Conservation (phyloP, 2,113 vertebrate species). For the Gnathonemus echidnorhynchus region DNA sequence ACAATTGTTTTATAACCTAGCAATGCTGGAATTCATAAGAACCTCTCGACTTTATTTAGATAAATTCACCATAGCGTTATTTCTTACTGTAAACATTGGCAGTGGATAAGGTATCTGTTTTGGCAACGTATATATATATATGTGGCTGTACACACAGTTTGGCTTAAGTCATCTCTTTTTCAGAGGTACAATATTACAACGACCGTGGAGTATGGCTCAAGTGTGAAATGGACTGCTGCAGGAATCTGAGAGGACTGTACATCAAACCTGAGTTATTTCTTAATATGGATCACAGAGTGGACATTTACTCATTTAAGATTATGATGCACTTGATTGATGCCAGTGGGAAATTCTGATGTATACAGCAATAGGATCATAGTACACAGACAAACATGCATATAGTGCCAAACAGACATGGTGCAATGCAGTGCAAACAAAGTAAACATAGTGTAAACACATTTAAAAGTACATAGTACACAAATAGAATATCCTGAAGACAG, state of each 20-base stretch:
- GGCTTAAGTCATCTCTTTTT: background rate
- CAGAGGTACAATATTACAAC: background rate
- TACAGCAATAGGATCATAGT: background rate
- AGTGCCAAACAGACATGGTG: background rate
- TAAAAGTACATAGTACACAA: background rate
- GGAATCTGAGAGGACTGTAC: background rate
- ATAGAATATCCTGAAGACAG: background rate
- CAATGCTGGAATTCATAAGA: background rate
- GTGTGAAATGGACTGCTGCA: background rate
- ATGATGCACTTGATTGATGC: background rate
- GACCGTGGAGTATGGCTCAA: background rate
- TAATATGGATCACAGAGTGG: background rate
- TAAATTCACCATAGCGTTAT: background rate
- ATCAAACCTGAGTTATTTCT: background rate
- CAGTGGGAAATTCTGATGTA: background rate
- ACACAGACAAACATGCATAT: background rate
- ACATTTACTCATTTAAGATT: background rate
- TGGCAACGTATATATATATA: background rate
- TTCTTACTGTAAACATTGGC: background rate
- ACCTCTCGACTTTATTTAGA: background rate
- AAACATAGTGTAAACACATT: background rate
- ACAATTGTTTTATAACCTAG: background rate
- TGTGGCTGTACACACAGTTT: background rate
- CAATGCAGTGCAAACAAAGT: background rate
- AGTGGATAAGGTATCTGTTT: background rate